Percentiles rank a stretch among this genome's conserved stretches.
phyloP scores from a whole-genome alignment of 37 sponge, comb jelly and placozoan genomes.

The Chondrilla cf. caribensis region DNA sequence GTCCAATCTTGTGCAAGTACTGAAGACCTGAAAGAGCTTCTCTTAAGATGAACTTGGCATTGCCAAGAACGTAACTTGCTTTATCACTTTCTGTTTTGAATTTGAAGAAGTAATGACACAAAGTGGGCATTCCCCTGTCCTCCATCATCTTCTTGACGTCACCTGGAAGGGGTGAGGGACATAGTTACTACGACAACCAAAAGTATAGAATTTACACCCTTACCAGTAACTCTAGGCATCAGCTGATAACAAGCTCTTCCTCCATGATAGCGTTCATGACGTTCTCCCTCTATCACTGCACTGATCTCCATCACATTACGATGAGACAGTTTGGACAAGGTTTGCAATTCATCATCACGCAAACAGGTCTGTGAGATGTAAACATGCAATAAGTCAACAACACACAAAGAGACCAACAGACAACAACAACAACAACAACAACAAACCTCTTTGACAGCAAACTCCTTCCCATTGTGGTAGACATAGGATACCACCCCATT shows the following conservation, averaged over 20 bases:
- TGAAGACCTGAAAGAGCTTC: constrained; percentile 14
- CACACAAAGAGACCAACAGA: too few species aligned
- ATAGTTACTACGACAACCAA: background rate
- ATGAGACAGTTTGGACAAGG: background rate
- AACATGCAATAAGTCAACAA: too few species aligned
- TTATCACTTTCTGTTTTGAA: background rate
- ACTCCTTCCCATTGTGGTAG: constrained; percentile 9
- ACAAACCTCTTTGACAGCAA: constrained; percentile 19
- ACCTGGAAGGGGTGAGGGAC: background rate
- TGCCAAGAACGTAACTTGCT: constrained; percentile 7
- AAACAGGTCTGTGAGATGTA: background rate
- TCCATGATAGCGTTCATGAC: background rate
- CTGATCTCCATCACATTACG: constrained; percentile 18
- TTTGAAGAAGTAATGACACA: background rate
- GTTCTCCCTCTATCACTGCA: constrained; percentile 3
- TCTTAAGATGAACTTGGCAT: constrained; percentile 27
- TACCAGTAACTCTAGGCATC: constrained; percentile 10
- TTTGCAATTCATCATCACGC: background rate
- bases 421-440: too few species aligned
- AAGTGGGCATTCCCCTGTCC: background rate
- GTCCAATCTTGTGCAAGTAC: constrained; percentile 23
- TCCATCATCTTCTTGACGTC: constrained; percentile 7
- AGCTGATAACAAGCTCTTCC: background rate
- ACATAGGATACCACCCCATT: constrained; percentile 1
- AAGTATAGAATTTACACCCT: background rate